phyloP scores from a whole-genome alignment of 2,888 invertebrate genomes.

The Junonia oenone region DNA sequence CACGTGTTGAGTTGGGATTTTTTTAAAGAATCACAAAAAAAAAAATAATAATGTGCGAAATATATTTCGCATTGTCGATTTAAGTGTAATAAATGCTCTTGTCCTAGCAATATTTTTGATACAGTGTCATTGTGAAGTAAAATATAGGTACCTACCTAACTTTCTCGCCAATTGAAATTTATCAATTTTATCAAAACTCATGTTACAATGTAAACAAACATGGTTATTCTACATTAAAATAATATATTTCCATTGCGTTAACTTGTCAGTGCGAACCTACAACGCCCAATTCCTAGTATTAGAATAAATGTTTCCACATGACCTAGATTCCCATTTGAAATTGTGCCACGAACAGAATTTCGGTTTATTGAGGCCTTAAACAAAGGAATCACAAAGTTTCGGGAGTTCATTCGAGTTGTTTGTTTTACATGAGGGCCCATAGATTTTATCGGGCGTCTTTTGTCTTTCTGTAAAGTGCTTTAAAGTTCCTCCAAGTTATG shows the following conservation, averaged over 20 bases:
- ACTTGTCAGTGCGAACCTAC: neutral
- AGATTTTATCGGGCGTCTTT: constrained; percentile 7
- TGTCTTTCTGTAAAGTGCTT: neutral
- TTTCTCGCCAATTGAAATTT: too few relatives aligned
- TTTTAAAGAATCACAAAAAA: neutral
- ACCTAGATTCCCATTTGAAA: constrained; percentile 24
- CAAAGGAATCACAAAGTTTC: constrained; percentile 29
- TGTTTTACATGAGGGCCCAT: constrained; percentile 23
- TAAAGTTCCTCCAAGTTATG: neutral
- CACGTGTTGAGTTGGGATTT: neutral
- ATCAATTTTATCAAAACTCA: neutral
- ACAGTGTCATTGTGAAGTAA: too few relatives aligned
- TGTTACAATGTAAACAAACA: neutral
- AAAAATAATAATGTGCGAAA: too few relatives aligned
- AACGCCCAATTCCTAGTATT: constrained; percentile 9
- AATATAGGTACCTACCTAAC: too few relatives aligned
- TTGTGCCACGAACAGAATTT: constrained; percentile 20
- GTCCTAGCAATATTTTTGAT: too few relatives aligned
- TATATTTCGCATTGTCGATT: too few relatives aligned
- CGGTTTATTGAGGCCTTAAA: constrained; percentile 26
- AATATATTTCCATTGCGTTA: constrained; percentile 13
- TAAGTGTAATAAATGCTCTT: too few relatives aligned
- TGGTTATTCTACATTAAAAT: neutral
- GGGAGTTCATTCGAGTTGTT: constrained; percentile 19
- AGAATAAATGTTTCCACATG: constrained; percentile 15